These are phyloP conservation scores for Proteles cristata DNA, from an alignment of 2,113 vertebrate genomes.

Conservation along the genomic window DNA sequence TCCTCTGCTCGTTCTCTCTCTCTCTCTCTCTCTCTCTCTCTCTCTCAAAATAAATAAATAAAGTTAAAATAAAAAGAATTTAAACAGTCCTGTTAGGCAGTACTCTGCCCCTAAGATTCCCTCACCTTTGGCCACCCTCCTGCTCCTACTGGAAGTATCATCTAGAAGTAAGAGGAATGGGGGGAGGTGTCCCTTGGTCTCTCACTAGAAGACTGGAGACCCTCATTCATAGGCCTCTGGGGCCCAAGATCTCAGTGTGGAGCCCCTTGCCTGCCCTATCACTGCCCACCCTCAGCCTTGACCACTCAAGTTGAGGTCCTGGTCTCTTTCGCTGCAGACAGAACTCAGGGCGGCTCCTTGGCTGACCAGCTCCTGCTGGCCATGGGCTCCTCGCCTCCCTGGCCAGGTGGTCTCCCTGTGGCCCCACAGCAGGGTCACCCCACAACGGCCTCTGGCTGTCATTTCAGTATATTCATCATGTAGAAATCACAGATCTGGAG, in stretches of 20 bases:
- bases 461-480: neutral
- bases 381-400: neutral
- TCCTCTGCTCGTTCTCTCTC: no score
- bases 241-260: neutral
- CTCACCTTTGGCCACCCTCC: neutral
- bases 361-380: slow-evolving; percentile 43
- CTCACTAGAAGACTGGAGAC: neutral
- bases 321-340: neutral
- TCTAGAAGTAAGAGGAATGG: neutral
- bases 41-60: no score
- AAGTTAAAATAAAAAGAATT: neutral
- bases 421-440: neutral
- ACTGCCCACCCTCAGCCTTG: neutral
- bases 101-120: no score
- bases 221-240: neutral
- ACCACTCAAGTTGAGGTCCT: neutral
- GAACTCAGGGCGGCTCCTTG: neutral
- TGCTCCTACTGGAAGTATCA: neutral
- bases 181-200: neutral
- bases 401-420: neutral
- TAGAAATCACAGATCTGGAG: neutral
- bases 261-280: neutral
- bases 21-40: no score
- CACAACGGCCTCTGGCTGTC: neutral
- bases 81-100: neutral